Percentiles rank a stretch among this genome's conserved stretches.
phyloP scores from a whole-genome alignment of 2,797 vertebrate genomes.

The Hozukius guyotensis region DNA sequence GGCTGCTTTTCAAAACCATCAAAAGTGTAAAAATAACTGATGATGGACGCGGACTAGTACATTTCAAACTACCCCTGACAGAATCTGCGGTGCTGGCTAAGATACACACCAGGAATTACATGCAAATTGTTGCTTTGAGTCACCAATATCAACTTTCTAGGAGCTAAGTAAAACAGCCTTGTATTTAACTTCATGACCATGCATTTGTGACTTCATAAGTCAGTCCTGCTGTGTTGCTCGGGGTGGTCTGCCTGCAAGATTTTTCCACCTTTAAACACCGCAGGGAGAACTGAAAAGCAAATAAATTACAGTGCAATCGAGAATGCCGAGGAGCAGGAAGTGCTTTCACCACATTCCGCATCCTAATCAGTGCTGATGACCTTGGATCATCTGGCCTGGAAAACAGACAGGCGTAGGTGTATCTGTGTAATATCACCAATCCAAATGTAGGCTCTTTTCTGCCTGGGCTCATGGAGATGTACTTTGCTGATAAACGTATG shows the following conservation, averaged over 20 bases:
- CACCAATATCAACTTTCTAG: background rate
- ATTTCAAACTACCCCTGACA: background rate
- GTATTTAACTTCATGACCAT: background rate
- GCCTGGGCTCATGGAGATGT: conserved; percentile 24
- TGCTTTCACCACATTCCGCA: conserved; percentile 46
- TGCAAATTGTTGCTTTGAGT: background rate
- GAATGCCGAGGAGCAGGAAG: conserved; percentile 56
- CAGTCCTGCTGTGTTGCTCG: conserved; percentile 1
- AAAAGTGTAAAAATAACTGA: background rate
- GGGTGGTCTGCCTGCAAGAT: conserved; percentile 49
- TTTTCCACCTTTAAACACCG: conserved; percentile 38
- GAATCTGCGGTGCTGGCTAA: background rate
- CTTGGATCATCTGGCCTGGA: conserved; percentile 41
- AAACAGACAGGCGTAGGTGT: conserved; percentile 19
- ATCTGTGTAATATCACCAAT: conserved; percentile 33
- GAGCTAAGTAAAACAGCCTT: background rate
- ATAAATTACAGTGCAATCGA: conserved; percentile 46
- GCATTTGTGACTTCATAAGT: conserved; percentile 3
- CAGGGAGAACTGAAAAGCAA: conserved; percentile 35
- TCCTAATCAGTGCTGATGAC: conserved; percentile 48
- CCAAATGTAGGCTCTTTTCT: background rate
- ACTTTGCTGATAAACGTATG: conserved; percentile 50
- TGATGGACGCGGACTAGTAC: background rate
- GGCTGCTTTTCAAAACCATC: background rate
- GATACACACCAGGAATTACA: background rate